Base-by-base conservation (phyloP, 2,113 vertebrate genomes). In the Sylvietta virens region DNA sequence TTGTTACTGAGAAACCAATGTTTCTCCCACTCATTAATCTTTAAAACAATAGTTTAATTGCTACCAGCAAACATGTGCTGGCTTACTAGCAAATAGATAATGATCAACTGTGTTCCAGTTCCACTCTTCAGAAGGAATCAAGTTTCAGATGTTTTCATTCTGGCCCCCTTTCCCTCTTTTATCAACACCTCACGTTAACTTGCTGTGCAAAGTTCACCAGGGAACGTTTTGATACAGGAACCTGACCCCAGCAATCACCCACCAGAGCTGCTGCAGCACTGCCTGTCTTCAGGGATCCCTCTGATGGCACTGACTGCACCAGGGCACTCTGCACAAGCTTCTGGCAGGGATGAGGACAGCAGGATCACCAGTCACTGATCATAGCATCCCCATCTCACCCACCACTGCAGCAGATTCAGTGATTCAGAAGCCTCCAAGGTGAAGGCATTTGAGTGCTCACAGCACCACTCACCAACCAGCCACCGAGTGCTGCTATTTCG, bases 21-120 rank as follows among this genome's bases (percentile, higher is more conserved):
- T n/a, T 79, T 81, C 69, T 87, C 54, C 70, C 85, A 57, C 30
- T 39, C 40, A 28, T 22, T 83, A 78, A 81, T 83, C 56, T 88
- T 92, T 90, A 78, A 92, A 90, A 77, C 76, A 94, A 82, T 53
- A 37, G 65, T 50, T 90, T 77, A 94, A 90, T 81, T 84, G 76
- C 76, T 44, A 76, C 57, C 62, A 96, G 37, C 35, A 67, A 92
- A 71, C 27, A n/a, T 4, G 3, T 27, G 76, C 61, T 92, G 57
- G 81, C 47, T 56, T 73, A 81, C 60, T 70, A 77, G 28, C 40
- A 77, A 61, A 40, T 0, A 71, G 48, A 57, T 69, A 92, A 88
- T 13, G 19, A 94, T 86, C 82, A 94, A 88, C 91, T 53, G n/a
- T 37, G 40, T 35, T 53, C 57, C 56, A 82, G 67, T 47, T 67